These are phyloP conservation scores for Procapra przewalskii DNA, from an alignment of 2,113 vertebrate genomes.

Conservation along the genomic window DNA sequence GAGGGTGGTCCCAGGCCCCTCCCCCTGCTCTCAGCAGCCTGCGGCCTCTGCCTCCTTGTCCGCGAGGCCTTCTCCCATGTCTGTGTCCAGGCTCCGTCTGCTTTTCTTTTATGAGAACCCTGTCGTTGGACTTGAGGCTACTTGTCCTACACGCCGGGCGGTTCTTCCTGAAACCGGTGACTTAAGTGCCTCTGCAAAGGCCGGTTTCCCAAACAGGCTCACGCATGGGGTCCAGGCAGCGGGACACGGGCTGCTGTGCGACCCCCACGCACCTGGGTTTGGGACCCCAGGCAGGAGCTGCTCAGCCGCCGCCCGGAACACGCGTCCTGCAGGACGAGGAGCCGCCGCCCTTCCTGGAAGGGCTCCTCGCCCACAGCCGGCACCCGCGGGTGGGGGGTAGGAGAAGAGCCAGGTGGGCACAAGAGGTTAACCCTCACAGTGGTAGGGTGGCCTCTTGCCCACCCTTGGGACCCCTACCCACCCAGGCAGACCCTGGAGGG, in stretches of 20 bases:
- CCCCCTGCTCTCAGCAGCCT: fast-evolving
- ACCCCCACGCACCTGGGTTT: neutral
- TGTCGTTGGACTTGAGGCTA: neutral
- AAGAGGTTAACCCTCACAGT: neutral
- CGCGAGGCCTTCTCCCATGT: fast-evolving
- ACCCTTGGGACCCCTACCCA: too few relatives aligned
- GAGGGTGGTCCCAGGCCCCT: neutral
- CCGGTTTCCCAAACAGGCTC: neutral
- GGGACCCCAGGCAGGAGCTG: neutral
- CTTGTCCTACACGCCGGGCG: fast-evolving
- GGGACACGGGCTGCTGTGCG: fast-evolving
- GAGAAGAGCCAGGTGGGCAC: neutral
- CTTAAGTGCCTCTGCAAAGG: neutral
- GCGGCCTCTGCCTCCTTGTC: fast-evolving
- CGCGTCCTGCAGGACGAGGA: neutral
- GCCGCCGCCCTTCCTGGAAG: neutral
- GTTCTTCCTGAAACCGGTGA: fast-evolving
- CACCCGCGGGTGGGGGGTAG: neutral
- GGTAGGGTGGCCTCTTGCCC: neutral
- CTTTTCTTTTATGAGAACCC: neutral
- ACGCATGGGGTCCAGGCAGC: fast-evolving
- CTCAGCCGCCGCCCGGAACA: fast-evolving
- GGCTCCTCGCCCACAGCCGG: too few relatives aligned
- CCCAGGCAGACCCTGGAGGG: neutral
- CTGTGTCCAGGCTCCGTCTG: fast-evolving